Conservation (phyloP, 2,113 vertebrate species). For the Halcyon malimbica region DNA sequence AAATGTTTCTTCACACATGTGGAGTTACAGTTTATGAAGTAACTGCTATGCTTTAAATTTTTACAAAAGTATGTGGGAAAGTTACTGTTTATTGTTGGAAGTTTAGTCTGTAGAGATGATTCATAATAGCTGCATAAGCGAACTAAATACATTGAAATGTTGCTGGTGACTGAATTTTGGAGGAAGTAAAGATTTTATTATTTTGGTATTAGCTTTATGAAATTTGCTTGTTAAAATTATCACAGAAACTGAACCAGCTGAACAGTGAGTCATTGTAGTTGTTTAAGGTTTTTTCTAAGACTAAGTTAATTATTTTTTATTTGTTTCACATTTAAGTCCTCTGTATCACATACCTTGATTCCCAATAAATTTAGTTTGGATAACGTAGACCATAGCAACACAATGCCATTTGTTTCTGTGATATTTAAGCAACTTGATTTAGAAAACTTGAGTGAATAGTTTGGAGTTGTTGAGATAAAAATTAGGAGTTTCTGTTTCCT, state of each 20-base stretch:
- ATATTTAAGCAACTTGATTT: background rate
- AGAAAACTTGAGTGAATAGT: background rate
- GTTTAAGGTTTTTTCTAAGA: background rate
- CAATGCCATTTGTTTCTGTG: background rate
- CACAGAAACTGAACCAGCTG: background rate
- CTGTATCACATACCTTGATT: background rate
- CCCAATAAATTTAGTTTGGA: background rate
- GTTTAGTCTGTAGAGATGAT: background rate
- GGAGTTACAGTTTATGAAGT: background rate
- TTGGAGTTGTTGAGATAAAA: background rate
- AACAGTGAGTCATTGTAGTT: background rate
- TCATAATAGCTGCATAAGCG: background rate
- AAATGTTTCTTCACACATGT: background rate
- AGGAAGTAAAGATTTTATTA: background rate
- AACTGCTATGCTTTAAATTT: background rate
- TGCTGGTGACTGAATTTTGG: background rate
- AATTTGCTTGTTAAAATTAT: background rate
- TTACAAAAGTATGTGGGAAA: background rate
- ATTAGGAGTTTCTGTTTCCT: background rate
- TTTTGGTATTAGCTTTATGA: background rate
- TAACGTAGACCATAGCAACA: background rate
- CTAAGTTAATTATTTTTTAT: background rate
- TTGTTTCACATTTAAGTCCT: background rate
- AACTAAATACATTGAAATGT: background rate
- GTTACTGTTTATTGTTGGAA: background rate